phyloP scores from a whole-genome alignment of 2,113 vertebrate genomes.

The Halcyon malimbica region DNA sequence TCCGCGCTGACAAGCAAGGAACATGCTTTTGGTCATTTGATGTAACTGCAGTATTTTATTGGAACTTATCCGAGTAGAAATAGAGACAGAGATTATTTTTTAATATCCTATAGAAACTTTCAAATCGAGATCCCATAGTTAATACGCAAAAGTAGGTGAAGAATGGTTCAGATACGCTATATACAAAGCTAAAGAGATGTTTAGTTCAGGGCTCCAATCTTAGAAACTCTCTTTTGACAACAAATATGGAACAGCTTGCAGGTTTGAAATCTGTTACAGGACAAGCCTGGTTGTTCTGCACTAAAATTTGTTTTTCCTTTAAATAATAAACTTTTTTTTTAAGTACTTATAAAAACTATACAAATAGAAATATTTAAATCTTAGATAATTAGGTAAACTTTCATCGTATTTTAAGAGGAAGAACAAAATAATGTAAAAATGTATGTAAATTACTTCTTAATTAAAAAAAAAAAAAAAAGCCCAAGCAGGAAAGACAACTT shows the following conservation, averaged over 20 bases:
- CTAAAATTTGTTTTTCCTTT: neutral
- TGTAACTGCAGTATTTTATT: neutral
- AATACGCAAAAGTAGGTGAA: neutral
- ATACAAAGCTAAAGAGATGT: neutral
- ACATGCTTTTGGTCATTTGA: neutral
- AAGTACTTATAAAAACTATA: neutral
- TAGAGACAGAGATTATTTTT: neutral
- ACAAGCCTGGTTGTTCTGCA: neutral
- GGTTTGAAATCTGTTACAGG: neutral
- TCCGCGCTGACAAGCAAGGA: neutral
- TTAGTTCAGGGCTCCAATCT: neutral
- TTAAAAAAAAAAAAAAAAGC: neutral
- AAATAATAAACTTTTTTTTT: neutral
- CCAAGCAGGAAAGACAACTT: neutral
- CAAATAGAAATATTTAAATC: neutral
- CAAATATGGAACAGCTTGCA: neutral
- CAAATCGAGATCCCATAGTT: neutral
- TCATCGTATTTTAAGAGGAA: neutral
- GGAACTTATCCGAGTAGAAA: neutral
- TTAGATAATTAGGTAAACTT: neutral
- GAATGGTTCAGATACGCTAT: neutral
- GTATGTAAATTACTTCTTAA: neutral
- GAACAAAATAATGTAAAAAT: neutral
- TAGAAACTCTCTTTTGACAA: neutral
- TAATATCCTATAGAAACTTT: neutral